These are phyloP conservation scores for Acleris laterana DNA, from an alignment of 2,888 invertebrate genomes.

Conservation along the genomic window DNA sequence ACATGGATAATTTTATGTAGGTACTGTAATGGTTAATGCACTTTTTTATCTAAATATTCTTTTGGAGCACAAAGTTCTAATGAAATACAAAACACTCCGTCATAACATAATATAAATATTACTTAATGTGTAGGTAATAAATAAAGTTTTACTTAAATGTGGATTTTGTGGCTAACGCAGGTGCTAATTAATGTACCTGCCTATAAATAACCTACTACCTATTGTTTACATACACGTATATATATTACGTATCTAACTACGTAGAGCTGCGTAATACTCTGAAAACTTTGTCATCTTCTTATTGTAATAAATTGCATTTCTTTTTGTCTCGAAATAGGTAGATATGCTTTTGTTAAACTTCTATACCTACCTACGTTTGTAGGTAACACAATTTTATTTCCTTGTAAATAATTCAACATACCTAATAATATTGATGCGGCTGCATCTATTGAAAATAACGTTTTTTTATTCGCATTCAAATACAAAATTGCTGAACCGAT, in stretches of 20 bases:
- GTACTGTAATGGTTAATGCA: constrained; percentile 13
- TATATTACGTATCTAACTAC: no score
- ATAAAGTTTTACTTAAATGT: background rate
- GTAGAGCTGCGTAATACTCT: no score
- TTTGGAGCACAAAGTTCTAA: constrained; percentile 31
- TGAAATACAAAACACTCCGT: constrained; percentile 29
- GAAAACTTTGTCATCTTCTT: no score
- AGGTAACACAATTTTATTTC: constrained; percentile 67
- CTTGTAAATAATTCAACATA: constrained; percentile 79
- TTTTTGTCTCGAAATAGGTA: constrained; percentile 65
- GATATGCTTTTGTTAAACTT: constrained; percentile 73
- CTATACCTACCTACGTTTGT: constrained; percentile 39
- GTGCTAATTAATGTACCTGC: constrained; percentile 6
- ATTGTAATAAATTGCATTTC: constrained; percentile 65
- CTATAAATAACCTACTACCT: no score
- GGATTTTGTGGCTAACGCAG: constrained; percentile 27
- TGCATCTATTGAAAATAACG: constrained; percentile 61
- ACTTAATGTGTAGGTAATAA: background rate
- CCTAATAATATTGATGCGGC: constrained; percentile 68
- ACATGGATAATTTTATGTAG: constrained; percentile 9
- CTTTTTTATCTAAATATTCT: constrained; percentile 27
- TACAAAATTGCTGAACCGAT: background rate
- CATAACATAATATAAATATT: constrained; percentile 8
- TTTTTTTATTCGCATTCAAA: constrained; percentile 34
- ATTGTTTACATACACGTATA: no score